Percentiles rank a stretch among this genome's conserved stretches.
Conservation (phyloP, 2,113 vertebrate genomes). For the Procapra przewalskii region DNA sequence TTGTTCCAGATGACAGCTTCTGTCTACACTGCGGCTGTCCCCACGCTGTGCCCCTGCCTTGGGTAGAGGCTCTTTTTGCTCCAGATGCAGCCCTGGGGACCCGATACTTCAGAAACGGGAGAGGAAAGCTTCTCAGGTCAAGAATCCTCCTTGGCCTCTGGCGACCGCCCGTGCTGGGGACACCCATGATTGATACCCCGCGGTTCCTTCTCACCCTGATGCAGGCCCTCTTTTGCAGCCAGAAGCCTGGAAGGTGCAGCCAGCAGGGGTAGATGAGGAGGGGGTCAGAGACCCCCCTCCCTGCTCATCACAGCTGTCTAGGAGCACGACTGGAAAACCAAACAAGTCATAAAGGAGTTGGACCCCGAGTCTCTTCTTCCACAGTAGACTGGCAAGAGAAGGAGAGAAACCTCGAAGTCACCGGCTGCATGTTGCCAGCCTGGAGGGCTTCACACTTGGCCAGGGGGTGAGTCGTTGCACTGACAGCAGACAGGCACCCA, state of each 20-base stretch:
- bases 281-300: background rate
- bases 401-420: background rate
- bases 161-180: background rate
- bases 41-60: background rate
- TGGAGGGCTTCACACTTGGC: background rate
- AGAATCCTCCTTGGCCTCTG: background rate
- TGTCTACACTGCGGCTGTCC: accelerated
- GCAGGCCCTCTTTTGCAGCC: background rate
- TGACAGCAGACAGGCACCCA: accelerated
- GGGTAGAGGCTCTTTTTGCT: background rate
- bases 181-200: accelerated
- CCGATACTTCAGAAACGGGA: background rate
- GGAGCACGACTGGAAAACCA: background rate
- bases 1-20: background rate
- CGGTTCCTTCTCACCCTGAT: accelerated
- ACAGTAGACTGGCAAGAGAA: background rate
- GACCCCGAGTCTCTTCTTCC: background rate
- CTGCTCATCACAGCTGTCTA: background rate
- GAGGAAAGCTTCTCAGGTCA: background rate
- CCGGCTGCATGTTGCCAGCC: background rate
- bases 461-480: background rate
- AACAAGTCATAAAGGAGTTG: background rate
- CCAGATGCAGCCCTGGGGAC: background rate
- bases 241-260: background rate
- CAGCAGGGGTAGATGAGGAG: background rate